Evolutionary conservation across 92 coral and sea anemone genomes (phyloP), one percentile per base, ranked within the genome.

Genomic region (Isaurus tuberculatus): DNA sequence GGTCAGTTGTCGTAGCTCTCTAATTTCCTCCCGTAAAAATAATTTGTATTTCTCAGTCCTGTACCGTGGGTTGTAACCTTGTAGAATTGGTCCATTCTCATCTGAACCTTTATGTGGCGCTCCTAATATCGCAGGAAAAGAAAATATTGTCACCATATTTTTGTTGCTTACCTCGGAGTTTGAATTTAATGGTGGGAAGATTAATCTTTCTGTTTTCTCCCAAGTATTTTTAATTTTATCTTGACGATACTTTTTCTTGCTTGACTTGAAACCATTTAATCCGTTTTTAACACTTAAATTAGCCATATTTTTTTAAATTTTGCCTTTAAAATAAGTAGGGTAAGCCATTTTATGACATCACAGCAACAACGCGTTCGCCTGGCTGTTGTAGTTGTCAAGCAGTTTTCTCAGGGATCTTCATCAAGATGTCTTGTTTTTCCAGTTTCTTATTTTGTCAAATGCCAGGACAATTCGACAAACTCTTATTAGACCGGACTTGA

Each of bases 251-350:
- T 44, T 49, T 40, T 44, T 44, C 58, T 67, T 75, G 80, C 65
- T 61, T 42, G 37, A 28, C 70, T 63, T 65, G 15, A 61, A 80
- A 14, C 88, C 91, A 58, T 93, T 89, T 28, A 74, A 75, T 1
- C 91, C 92, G 79, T 89, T 94, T 75, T 42, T 91, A 25, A 91
- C 86, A 25, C 73, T 67, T 72, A 91, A 68, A 34, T 88, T 84
- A 57, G 89, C 88, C 92, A 86, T 91, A 65, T 33, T 58, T 61
- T 3, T 13, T 29, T 60, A 2, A 8, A 7, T 60, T 57, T 25
- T 17, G 31, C n/a, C 22, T 51, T 33, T 57, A 22, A 57, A 31
- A 25, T 15, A 8, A 32, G 31, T 4, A 37, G 46, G 44, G 10
- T 19, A 48, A 74, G 66, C 46, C 80, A 31, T 42, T 44, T 72